Base-by-base conservation (phyloP, 1,140 invertebrate species). In the Drosophila simulans region DNA sequence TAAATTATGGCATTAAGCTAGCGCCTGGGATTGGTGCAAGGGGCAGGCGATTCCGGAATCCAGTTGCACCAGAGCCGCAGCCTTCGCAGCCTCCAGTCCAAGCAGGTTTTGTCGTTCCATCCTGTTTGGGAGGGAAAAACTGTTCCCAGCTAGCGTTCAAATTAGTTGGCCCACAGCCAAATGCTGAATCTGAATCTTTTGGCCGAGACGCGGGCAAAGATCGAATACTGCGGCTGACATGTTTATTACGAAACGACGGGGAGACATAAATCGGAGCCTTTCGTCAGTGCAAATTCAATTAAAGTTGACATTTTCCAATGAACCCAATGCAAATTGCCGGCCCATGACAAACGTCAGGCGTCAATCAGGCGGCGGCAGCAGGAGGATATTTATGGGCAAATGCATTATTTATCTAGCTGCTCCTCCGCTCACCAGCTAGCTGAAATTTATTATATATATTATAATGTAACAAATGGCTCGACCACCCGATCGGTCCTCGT, bases 1-100 rank as follows among this genome's bases (percentile, higher is more conserved):
- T 88, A 88, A 88, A 88, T 88, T 88, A 88, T 88, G 83, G 83
- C 84, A 89, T 73, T 80, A 88, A 88, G 75, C 83, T 88, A 83
- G 83, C 71, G 83, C 49, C 79, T 89, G 70, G 83, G 83, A 86
- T 86, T 88, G 83, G 83, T 88, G 83, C 83, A 88, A 68, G 66
- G 53, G 65, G 64, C 66, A 64, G 40, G 49, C 66, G 63, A 69
- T 54, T 39, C 55, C 73, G 43, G 59, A 79, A 68, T 58, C 54
- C 45, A 77, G 39, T 52, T 55, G 39, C 77, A 63, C 51, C 57
- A 40, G 42, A 43, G 11, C 17, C 48, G 39, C 46, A 22, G 40
- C 53, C 55, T 45, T 48, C 13, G 45, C 62, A 57, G 59, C 66
- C 63, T 71, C 71, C 58, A 40, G 31, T 25, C 45, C 25, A 76